phyloP scores from a whole-genome alignment of 2,797 vertebrate species.

The Emys orbicularis region DNA sequence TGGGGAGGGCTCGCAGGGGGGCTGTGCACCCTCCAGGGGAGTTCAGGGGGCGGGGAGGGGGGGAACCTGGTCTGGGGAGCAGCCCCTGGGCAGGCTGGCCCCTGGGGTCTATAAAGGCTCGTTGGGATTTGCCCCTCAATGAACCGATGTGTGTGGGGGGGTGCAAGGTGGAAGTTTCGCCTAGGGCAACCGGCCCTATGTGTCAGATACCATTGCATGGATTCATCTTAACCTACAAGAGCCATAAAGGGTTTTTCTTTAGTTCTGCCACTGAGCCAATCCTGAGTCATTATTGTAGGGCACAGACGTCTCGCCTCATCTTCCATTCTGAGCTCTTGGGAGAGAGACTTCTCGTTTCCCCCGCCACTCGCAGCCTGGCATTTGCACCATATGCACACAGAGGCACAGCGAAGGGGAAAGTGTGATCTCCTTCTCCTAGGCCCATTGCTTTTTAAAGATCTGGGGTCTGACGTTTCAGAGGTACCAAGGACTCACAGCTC shows the following conservation, averaged over 20 bases:
- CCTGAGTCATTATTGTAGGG: not conserved
- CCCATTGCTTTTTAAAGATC: not conserved
- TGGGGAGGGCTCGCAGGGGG: no score
- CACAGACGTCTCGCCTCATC: not conserved
- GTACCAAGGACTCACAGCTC: not conserved
- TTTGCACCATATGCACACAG: not conserved
- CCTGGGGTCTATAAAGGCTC: no score
- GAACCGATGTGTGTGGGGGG: no score
- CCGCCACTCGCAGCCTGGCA: not conserved
- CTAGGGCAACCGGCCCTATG: no score
- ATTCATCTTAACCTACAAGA: not conserved
- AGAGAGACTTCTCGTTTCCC: not conserved
- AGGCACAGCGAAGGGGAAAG: not conserved
- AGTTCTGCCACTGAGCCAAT: not conserved
- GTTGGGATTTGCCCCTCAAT: no score
- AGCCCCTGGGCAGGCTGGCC: no score
- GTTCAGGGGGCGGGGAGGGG: no score
- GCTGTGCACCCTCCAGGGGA: no score
- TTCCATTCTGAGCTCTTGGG: not conserved
- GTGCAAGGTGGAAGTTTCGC: no score
- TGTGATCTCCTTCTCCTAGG: not conserved
- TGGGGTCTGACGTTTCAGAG: fast-evolving
- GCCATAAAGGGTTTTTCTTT: not conserved
- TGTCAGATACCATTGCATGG: not conserved
- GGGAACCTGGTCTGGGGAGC: no score